Evolutionary conservation across 2,888 invertebrate genomes (phyloP), one percentile per base, ranked within the genome.

Genomic region (Polydrusus pterygomalis): DNA sequence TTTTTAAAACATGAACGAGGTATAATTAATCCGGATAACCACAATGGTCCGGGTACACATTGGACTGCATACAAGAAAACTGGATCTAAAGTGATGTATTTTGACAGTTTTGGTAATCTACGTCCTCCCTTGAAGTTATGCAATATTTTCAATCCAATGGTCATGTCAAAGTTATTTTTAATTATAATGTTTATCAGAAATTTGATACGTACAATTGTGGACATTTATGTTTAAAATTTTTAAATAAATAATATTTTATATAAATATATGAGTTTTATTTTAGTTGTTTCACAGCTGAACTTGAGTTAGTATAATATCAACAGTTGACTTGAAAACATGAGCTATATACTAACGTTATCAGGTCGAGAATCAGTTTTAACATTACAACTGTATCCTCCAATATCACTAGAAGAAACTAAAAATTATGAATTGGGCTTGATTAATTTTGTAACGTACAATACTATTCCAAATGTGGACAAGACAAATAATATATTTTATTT

Each of bases 51-150:
- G 10, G 56, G 20, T 8, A 56, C 56, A 11, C 56, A 56, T 30
- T 56, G 8, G 17, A 58, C 5, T n/a, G 34, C 30, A 10, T 58
- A 34, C 10, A 58, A 30, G 15, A 58, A 13, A 11, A 30, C 30
- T 30, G 30, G 30, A 30, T 30, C 30, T 30, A 30, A 30, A 1
- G 13, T 58, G 15, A 11, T 34, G 10, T 7, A 38, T 18, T 11
- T 58, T 58, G 34, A 38, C 34, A 58, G n/a, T 58, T 58, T 58
- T 34, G 58, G 30, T 30, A 30, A 58, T 38, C 13, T 58, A 10
- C 9, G 3, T 30, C 58, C 58, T 30, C 58, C 34, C 30, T 30
- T 30, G 30, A 20, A 30, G 13, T 13, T 13, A 18, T n/a, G 25
- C 13, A n/a, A 56, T 56, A 34, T 47, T 47, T 47, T 47, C 7